Evolutionary conservation across 1,140 invertebrate genomes (phyloP).

Genomic region (Heliothis subflexa): DNA sequence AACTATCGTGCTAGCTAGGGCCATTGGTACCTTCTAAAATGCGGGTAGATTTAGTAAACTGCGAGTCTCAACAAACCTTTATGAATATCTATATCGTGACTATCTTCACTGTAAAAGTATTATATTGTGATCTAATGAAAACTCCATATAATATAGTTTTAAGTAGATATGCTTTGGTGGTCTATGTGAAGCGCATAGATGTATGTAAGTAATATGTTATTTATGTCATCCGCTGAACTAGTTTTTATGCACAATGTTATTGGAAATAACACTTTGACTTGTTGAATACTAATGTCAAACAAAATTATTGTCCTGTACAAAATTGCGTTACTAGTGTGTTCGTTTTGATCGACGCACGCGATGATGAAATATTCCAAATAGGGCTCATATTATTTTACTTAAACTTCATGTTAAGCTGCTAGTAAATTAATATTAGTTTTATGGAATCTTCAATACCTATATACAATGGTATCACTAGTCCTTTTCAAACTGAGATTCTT

Average conservation of each 20-base stretch:
- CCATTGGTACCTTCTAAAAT: neutral
- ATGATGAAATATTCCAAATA: too few species aligned
- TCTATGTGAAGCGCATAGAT: slow-evolving; percentile 12
- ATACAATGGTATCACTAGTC: too few species aligned
- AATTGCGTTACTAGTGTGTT: neutral
- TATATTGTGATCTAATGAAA: slow-evolving; percentile 24
- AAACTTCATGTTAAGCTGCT: too few species aligned
- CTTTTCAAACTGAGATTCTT: too few species aligned
- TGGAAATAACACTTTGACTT: too few species aligned
- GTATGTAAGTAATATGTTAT: slow-evolving; percentile 9
- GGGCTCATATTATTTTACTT: too few species aligned
- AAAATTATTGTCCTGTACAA: neutral
- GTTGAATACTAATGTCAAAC: too few species aligned
- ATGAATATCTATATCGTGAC: slow-evolving; percentile 18
- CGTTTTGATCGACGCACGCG: too few species aligned
- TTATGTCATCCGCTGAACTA: slow-evolving; percentile 8
- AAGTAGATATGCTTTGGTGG: slow-evolving; percentile 32
- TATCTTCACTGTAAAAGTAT: slow-evolving; percentile 31
- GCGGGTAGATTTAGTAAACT: neutral
- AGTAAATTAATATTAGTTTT: too few species aligned
- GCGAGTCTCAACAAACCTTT: slow-evolving; percentile 7
- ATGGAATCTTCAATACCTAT: too few species aligned
- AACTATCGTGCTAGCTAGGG: neutral
- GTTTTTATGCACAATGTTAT: slow-evolving; percentile 8
- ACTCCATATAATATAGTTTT: slow-evolving; percentile 29